phyloP scores from a whole-genome alignment of 2,888 invertebrate genomes.

The Seira ritae region DNA sequence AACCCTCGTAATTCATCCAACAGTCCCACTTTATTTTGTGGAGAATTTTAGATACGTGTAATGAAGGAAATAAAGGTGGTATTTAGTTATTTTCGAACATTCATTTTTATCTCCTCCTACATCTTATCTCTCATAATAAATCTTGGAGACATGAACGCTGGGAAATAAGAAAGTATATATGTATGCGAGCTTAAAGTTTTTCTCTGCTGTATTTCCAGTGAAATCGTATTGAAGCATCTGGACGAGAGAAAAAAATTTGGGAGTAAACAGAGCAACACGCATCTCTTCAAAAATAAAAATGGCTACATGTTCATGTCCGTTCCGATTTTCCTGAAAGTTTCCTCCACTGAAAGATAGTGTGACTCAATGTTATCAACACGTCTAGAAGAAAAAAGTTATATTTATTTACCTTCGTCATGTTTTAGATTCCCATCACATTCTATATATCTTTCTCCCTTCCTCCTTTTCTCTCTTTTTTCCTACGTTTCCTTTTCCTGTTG shows the following conservation, averaged over 20 bases:
- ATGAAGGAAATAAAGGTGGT: slow-evolving; percentile 4
- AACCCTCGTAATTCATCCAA: background rate
- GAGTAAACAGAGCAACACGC: slow-evolving; percentile 15
- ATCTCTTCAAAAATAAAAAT: slow-evolving; percentile 1
- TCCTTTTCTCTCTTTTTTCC: slow-evolving; percentile 34
- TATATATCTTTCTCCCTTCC: slow-evolving; percentile 36
- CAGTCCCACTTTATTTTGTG: background rate
- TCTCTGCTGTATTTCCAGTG: background rate
- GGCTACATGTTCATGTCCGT: background rate
- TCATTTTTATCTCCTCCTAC: background rate
- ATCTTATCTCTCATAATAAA: slow-evolving; percentile 2
- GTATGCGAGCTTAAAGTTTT: no score
- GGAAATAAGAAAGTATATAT: background rate
- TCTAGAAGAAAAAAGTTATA: slow-evolving; percentile 28
- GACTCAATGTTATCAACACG: slow-evolving; percentile 51
- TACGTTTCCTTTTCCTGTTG: slow-evolving; percentile 57
- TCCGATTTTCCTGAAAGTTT: background rate
- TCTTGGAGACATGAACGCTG: background rate
- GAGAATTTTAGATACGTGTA: background rate
- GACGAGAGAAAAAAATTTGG: background rate
- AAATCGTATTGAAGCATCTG: background rate
- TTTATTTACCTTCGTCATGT: slow-evolving; percentile 39
- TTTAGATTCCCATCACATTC: slow-evolving; percentile 61
- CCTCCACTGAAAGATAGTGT: slow-evolving; percentile 20
- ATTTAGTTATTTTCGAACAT: background rate